Evolutionary conservation across 2,888 invertebrate species (phyloP).

Genomic region (Rhogogaster chlorosoma): DNA sequence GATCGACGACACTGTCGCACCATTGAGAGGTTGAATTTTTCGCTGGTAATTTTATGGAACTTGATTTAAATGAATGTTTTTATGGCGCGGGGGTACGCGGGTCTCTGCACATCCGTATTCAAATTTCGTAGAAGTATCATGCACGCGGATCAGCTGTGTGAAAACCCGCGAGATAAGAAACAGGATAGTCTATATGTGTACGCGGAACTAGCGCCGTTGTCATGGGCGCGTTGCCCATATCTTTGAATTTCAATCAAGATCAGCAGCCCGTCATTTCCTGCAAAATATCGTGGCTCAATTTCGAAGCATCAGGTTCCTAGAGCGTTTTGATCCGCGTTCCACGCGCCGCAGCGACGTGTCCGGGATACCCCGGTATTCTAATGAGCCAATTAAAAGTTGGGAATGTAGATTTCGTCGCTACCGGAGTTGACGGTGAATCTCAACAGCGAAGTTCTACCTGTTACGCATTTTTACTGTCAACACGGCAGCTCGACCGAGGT

Average conservation of each 20-base stretch:
- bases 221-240: background rate
- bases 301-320: slow-evolving; percentile 9
- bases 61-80: slow-evolving; percentile 7
- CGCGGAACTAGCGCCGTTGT: background rate
- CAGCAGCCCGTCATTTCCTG: background rate
- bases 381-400: slow-evolving; percentile 50
- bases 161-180: slow-evolving; percentile 34
- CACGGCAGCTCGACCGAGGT: slow-evolving; percentile 21
- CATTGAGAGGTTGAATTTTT: background rate
- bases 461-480: slow-evolving; percentile 32
- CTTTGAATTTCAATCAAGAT: slow-evolving; percentile 4
- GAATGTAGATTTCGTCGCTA: slow-evolving; percentile 43
- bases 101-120: slow-evolving; percentile 8
- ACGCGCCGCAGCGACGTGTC: background rate
- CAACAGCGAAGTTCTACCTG: slow-evolving; percentile 22
- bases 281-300: background rate
- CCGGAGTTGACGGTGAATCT: slow-evolving; percentile 23
- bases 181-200: background rate
- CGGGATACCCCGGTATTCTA: slow-evolving; percentile 38
- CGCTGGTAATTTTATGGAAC: background rate
- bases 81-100: background rate
- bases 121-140: background rate
- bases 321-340: slow-evolving; percentile 39
- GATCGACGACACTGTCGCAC: slow-evolving; percentile 4
- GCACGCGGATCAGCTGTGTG: background rate